Conservation (phyloP, 2,888 invertebrate genomes). For the Ischnus inquisitorius region DNA sequence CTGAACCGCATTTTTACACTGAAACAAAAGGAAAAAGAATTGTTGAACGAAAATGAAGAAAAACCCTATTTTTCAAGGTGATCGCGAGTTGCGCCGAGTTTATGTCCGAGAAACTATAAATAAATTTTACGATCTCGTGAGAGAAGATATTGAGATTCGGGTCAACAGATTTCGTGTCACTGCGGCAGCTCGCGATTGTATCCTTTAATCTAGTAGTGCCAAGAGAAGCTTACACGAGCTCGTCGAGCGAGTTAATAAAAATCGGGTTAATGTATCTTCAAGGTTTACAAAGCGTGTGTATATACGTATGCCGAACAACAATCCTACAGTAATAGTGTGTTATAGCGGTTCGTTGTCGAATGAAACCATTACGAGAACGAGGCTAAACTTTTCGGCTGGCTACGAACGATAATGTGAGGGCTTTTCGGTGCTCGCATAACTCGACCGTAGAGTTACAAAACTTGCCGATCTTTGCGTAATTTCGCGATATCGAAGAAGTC, state of each 20-base stretch:
- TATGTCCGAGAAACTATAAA: background rate
- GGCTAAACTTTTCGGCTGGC: constrained; percentile 27
- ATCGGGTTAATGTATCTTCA: background rate
- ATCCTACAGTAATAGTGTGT: background rate
- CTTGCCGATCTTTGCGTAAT: constrained; percentile 40
- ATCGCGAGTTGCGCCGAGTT: background rate
- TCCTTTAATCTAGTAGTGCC: constrained; percentile 11
- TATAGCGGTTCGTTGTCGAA: constrained; percentile 17
- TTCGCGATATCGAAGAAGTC: background rate
- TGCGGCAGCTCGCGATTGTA: background rate
- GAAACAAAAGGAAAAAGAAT: constrained; percentile 77
- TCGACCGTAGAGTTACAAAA: constrained; percentile 25
- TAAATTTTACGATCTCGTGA: constrained; percentile 6
- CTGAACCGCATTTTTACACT: constrained; percentile 82
- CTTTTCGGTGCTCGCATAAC: constrained; percentile 15
- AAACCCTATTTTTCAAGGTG: background rate
- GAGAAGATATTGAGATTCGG: constrained; percentile 39
- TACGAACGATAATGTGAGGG: constrained; percentile 9
- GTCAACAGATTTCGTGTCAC: constrained; percentile 38
- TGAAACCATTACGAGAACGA: constrained; percentile 30
- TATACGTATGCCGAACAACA: background rate
- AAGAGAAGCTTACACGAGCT: background rate
- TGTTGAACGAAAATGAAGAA: constrained; percentile 27
- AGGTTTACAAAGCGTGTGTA: no score
- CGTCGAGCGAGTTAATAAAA: background rate